These are phyloP conservation scores for Sinosuthora webbiana DNA, from an alignment of 2,113 vertebrate species.

Conservation along the genomic window DNA sequence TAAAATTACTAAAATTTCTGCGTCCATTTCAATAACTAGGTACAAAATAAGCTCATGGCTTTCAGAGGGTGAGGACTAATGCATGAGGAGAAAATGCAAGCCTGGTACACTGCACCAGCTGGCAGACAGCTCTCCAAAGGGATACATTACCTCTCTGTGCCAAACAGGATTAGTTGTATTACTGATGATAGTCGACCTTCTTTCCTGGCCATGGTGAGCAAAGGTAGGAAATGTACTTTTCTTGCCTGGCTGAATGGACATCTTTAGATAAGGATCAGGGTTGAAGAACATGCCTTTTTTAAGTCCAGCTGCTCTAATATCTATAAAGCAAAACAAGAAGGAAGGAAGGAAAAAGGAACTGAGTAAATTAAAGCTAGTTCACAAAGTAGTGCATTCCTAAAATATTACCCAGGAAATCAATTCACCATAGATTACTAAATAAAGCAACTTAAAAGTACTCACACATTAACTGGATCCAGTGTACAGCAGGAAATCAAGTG, in stretches of 20 bases:
- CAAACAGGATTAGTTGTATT: constrained; percentile 97
- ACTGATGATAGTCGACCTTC: constrained; percentile 92
- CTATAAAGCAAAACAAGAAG: constrained; percentile 69
- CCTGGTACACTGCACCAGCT: neutral
- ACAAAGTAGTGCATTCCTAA: neutral
- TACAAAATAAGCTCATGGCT: neutral
- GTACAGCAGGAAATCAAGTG: neutral
- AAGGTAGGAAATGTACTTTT: constrained; percentile 93
- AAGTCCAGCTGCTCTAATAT: constrained; percentile 90
- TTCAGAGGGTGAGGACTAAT: neutral
- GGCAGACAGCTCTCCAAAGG: neutral
- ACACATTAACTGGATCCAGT: neutral
- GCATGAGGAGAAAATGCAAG: neutral
- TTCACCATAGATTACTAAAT: neutral
- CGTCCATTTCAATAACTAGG: constrained; percentile 12
- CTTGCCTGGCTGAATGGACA: constrained; percentile 98
- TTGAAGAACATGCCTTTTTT: constrained; percentile 99
- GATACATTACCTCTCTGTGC: constrained; percentile 90
- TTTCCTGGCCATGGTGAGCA: constrained; percentile 96
- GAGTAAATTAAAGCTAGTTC: constrained; percentile 19
- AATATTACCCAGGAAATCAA: constrained; percentile 11
- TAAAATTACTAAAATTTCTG: constrained; percentile 8
- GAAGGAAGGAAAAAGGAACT: neutral
- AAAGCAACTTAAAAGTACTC: neutral
- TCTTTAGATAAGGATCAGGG: constrained; percentile 97